Percentiles rank a stretch among this genome's conserved stretches.
Conservation (phyloP, 2,113 vertebrate genomes). For the Euleptes europaea region DNA sequence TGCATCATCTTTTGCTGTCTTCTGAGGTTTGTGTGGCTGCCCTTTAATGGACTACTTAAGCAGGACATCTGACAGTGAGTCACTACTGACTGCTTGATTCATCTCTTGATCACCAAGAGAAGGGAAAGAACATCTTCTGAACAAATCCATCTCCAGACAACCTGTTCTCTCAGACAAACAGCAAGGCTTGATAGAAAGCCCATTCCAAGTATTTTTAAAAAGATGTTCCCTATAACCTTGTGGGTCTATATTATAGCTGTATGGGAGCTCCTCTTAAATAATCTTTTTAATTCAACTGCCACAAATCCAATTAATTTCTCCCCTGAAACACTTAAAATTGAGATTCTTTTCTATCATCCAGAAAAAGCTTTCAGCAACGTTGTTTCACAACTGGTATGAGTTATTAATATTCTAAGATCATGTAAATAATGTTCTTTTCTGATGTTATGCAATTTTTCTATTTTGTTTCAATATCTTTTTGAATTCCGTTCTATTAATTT, state of each 20-base stretch:
- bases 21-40: neutral
- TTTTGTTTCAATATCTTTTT: neutral
- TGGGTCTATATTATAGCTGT: neutral
- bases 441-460: neutral
- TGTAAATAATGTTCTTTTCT: neutral
- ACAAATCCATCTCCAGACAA: neutral
- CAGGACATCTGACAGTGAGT: neutral
- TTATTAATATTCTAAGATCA: neutral
- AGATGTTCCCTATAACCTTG: neutral
- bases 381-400: neutral
- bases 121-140: slow-evolving; percentile 2
- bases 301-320: neutral
- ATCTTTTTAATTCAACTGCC: neutral
- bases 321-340: neutral
- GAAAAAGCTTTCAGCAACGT: neutral
- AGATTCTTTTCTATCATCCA: neutral
- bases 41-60: neutral
- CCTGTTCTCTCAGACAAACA: neutral
- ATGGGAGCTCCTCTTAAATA: neutral
- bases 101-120: neutral
- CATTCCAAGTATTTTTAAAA: neutral
- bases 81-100: slow-evolving; percentile 14
- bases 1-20: neutral
- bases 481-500: neutral
- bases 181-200: neutral